Conservation (phyloP, 1,140 invertebrate genomes). For the Daktulosphaira vitifoliae region DNA sequence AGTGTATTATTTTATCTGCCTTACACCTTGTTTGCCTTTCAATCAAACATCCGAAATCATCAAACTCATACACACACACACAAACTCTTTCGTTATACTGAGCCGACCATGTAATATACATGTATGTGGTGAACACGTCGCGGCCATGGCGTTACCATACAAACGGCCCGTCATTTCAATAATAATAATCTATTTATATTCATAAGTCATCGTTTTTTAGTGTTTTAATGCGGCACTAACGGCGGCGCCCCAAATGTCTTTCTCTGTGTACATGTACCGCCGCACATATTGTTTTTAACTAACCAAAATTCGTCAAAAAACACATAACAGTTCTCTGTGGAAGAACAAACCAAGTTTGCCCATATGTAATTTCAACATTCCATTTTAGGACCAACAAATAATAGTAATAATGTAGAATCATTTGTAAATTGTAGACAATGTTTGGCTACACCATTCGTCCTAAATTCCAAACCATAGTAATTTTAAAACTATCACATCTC, state of each 20-base stretch:
- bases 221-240: slow-evolving; percentile 23
- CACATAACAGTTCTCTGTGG: no score
- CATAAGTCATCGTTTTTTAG: slow-evolving; percentile 34
- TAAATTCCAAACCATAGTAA: no score
- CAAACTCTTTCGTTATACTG: slow-evolving; percentile 19
- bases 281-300: background rate
- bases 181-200: slow-evolving; percentile 33
- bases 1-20: background rate
- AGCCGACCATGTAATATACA: background rate
- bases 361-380: no score
- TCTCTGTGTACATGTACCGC: background rate
- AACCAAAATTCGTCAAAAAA: background rate
- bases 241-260: slow-evolving; percentile 20
- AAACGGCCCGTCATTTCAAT: slow-evolving; percentile 31
- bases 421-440: no score
- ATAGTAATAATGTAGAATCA: no score
- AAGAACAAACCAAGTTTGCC: no score
- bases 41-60: slow-evolving; percentile 30
- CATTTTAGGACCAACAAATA: no score
- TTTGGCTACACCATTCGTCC: no score
- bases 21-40: slow-evolving; percentile 33
- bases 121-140: background rate
- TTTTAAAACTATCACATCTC: no score
- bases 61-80: slow-evolving; percentile 4
- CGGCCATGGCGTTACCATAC: slow-evolving; percentile 3